Evolutionary conservation across 1,140 invertebrate species (phyloP).

Genomic region (Pogonomyrmex barbatus): DNA sequence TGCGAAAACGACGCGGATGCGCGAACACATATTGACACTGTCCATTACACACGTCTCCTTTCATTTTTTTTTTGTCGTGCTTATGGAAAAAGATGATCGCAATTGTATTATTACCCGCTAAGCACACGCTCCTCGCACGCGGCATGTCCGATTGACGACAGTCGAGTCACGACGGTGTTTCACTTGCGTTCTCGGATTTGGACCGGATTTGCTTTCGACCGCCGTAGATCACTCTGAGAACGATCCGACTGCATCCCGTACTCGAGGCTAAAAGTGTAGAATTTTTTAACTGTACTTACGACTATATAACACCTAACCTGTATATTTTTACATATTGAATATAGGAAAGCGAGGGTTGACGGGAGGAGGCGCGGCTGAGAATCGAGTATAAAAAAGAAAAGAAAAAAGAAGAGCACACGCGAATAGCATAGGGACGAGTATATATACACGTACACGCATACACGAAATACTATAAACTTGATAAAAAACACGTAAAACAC

Average conservation of each 20-base stretch:
- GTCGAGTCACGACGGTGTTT: slow-evolving; percentile 63
- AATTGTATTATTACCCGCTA: background rate
- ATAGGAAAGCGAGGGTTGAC: slow-evolving; percentile 71
- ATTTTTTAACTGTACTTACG: slow-evolving; percentile 82
- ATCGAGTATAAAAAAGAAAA: slow-evolving; percentile 65
- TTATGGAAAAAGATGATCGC: background rate
- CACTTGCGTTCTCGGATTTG: slow-evolving; percentile 71
- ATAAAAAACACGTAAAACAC: slow-evolving; percentile 5
- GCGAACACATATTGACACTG: background rate
- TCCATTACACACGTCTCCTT: slow-evolving; percentile 11
- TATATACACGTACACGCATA: background rate
- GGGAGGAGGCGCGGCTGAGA: slow-evolving; percentile 65
- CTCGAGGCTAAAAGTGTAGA: slow-evolving; percentile 76
- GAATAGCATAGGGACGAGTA: slow-evolving; percentile 38
- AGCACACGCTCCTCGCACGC: slow-evolving; percentile 8
- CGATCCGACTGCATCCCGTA: slow-evolving; percentile 75
- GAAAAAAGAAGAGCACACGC: slow-evolving; percentile 10
- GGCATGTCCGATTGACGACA: slow-evolving; percentile 67
- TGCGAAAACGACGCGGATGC: background rate
- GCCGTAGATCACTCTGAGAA: slow-evolving; percentile 67
- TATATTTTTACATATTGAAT: slow-evolving; percentile 85
- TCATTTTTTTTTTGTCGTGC: background rate
- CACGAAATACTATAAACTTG: background rate
- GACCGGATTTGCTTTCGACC: slow-evolving; percentile 69
- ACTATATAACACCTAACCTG: slow-evolving; percentile 82